Conservation (phyloP, 1,140 invertebrate genomes). For the Sycobia sp. region DNA sequence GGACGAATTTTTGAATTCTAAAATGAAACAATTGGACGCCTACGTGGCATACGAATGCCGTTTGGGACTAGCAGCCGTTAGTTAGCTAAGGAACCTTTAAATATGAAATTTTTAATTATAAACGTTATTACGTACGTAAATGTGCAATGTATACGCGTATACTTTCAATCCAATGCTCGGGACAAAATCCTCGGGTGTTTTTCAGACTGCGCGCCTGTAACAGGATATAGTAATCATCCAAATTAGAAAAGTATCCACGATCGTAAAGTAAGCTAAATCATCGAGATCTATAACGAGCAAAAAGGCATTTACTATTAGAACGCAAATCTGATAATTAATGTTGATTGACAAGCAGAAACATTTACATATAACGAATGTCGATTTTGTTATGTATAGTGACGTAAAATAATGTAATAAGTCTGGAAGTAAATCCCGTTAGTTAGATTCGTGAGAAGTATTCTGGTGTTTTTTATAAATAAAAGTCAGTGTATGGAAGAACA, state of each 20-base stretch:
- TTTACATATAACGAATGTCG: slow-evolving; percentile 19
- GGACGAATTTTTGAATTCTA: no score
- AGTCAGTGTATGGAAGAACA: neutral
- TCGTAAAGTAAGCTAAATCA: no score
- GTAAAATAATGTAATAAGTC: slow-evolving; percentile 14
- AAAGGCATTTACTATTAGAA: no score
- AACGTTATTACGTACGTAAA: slow-evolving; percentile 15
- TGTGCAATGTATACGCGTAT: slow-evolving; percentile 18
- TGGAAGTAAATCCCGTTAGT: slow-evolving; percentile 20
- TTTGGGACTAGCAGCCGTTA: neutral
- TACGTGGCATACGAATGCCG: slow-evolving; percentile 10
- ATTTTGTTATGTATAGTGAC: slow-evolving; percentile 29
- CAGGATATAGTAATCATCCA: no score
- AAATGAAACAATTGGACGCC: no score
- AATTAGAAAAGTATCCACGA: no score
- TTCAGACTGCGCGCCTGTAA: no score
- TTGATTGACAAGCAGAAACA: neutral
- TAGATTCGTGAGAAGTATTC: neutral
- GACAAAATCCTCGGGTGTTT: slow-evolving; percentile 11
- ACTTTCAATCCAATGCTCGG: slow-evolving; percentile 25
- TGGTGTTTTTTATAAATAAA: slow-evolving; percentile 17
- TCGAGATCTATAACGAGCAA: no score
- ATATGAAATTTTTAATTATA: slow-evolving; percentile 15
- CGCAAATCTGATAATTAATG: no score
- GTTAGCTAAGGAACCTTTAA: neutral